Evolutionary conservation across 2,888 invertebrate species (phyloP), one percentile per base, ranked within the genome.

Genomic region (Stenoptilia bipunctidactyla): DNA sequence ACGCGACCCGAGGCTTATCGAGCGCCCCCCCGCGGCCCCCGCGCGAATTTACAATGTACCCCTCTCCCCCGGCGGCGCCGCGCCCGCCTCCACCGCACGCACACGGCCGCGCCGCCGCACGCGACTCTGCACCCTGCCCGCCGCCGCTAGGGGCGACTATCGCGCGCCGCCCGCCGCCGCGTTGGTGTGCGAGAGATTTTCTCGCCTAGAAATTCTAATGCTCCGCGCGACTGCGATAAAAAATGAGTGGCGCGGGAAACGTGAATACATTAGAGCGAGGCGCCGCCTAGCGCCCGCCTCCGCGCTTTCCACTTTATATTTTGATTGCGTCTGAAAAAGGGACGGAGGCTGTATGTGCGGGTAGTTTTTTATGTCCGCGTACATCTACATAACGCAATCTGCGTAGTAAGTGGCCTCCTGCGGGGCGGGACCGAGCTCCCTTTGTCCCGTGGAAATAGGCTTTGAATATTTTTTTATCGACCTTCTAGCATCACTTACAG

Each of bases 161-260:
- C 41, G 41, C 38, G 14, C 43, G 39, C 10, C 42, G 13, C n/a
- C 27, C 6, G 40, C 30, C 39, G 15, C 40, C 36, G 35, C 20
- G 51, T 41, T 50, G 45, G 70, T 68, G 75, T 71, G 77, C 62
- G 77, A 73, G 69, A 69, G 73, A 75, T 77, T 83, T 82, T 79
- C 80, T 80, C 82, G 82, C 76, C 72, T 79, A 72, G 74, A 82
- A 83, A 83, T 79, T 80, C 68, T 80, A 83, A 83, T 79, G 79
- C 77, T 72, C 64, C 66, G 82, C 76, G 80, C 70, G 82, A 80
- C 71, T 75, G 79, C 77, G 82, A 83, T 83, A 83, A 83, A 82
- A 80, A 80, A 83, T 77, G 80, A 76, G 70, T 65, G 65, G 67
- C 66, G 60, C 67, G 72, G 73, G 70, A 79, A 80, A 75, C 69